phyloP scores from a whole-genome alignment of 2,797 vertebrate species.

The Rhinatrema bivittatum region DNA sequence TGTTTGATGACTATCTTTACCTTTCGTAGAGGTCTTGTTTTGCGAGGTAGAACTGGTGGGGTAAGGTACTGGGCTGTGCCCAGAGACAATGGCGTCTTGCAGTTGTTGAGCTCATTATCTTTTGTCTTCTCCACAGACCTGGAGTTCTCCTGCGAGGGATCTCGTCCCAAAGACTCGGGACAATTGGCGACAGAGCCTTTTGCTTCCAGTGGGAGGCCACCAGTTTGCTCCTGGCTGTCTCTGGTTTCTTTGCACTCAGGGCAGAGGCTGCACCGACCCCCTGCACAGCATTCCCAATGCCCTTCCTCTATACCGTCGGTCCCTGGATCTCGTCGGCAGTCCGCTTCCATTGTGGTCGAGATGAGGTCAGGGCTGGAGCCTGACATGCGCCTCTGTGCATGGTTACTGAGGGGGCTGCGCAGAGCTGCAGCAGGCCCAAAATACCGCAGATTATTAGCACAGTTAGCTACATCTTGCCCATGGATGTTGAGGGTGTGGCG shows the following conservation, averaged over 20 bases:
- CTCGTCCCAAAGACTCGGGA: constrained; percentile 55
- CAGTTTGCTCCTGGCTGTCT: background rate
- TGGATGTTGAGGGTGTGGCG: constrained; percentile 52
- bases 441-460: constrained; percentile 88
- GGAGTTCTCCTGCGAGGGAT: constrained; percentile 42
- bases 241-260: constrained; percentile 63
- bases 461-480: constrained; percentile 80
- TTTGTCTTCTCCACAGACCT: constrained; percentile 35
- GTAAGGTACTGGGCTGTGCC: constrained; percentile 53
- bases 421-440: constrained; percentile 89
- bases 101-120: constrained; percentile 36
- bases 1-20: no score
- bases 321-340: constrained; percentile 57
- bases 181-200: constrained; percentile 29
- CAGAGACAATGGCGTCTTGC: constrained; percentile 15
- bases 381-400: constrained; percentile 74
- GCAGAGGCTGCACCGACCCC: constrained; percentile 72
- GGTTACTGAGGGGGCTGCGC: constrained; percentile 88
- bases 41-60: constrained; percentile 67
- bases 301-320: constrained; percentile 33
- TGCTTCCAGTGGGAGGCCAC: background rate
- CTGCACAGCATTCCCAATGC: constrained; percentile 70
- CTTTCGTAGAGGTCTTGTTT: constrained; percentile 77
- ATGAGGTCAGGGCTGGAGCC: constrained; percentile 89
- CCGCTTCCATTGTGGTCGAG: constrained; percentile 73